A percentile compares a stretch with the other conserved stretches of the same genome.
phyloP scores from a whole-genome alignment of 1,140 invertebrate species.

The Drosophila serrata region DNA sequence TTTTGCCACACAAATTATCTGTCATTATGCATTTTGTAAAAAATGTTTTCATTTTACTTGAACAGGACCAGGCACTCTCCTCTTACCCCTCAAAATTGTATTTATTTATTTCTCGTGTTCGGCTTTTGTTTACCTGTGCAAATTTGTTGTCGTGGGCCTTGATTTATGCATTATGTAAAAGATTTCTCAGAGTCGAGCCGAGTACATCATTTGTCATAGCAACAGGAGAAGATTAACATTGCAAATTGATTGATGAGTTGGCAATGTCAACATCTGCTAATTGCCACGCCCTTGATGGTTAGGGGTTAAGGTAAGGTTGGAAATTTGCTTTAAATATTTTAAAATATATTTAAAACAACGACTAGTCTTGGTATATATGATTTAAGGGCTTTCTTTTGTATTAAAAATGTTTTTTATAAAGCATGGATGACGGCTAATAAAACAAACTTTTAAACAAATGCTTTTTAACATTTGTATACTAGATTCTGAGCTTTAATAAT shows the following conservation, averaged over 20 bases:
- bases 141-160: neutral
- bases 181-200: slow-evolving; percentile 4
- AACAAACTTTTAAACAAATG: too few relatives aligned
- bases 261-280: slow-evolving; percentile 9
- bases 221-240: slow-evolving; percentile 36
- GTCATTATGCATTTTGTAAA: slow-evolving; percentile 54
- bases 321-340: neutral
- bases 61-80: neutral
- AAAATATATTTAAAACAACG: neutral
- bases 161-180: slow-evolving; percentile 46
- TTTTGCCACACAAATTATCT: slow-evolving; percentile 54
- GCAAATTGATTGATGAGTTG: slow-evolving; percentile 55
- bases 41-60: slow-evolving; percentile 47
- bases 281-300: neutral
- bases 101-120: slow-evolving; percentile 44
- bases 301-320: neutral
- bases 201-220: slow-evolving; percentile 42
- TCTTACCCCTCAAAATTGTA: neutral
- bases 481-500: too few relatives aligned
- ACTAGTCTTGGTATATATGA: neutral
- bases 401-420: neutral
- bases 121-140: slow-evolving; percentile 42
- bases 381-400: neutral
- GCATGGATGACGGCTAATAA: too few relatives aligned
- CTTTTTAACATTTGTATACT: too few relatives aligned